These are phyloP conservation scores for Timandra comae DNA, from an alignment of 2,888 invertebrate genomes.

Conservation along the genomic window DNA sequence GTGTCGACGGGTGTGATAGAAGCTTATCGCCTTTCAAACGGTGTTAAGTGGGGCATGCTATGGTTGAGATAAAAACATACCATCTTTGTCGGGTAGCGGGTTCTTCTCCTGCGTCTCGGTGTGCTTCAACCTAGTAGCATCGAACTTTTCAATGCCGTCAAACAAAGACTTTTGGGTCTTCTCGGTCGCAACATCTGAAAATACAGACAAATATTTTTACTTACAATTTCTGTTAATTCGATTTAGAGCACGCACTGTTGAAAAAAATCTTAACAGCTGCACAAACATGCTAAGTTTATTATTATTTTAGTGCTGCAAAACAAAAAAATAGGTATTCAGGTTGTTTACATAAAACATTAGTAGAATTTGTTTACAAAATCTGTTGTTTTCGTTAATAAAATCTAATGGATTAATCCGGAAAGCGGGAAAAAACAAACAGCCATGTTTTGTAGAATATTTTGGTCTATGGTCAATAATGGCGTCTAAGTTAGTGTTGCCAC, in stretches of 20 bases:
- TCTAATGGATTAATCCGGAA: conserved; percentile 6
- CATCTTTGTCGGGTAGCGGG: conserved; percentile 94
- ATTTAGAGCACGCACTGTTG: conserved; percentile 1
- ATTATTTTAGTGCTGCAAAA: conserved; percentile 17
- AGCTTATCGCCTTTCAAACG: neutral
- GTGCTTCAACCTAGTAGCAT: conserved; percentile 89
- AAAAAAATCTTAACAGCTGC: too few relatives aligned
- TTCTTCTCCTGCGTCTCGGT: conserved; percentile 96
- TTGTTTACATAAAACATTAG: too few relatives aligned
- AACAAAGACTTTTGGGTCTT: conserved; percentile 90
- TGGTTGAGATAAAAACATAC: conserved; percentile 55
- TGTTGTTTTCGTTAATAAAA: conserved; percentile 5
- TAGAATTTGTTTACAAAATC: too few relatives aligned
- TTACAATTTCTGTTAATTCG: conserved; percentile 17
- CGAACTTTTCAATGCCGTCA: conserved; percentile 91
- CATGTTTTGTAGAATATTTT: conserved; percentile 24
- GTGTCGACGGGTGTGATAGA: neutral
- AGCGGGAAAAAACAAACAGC: conserved; percentile 31
- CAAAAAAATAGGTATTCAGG: conserved; percentile 3
- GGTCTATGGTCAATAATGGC: conserved; percentile 15
- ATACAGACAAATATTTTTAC: conserved; percentile 13
- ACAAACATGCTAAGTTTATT: too few relatives aligned
- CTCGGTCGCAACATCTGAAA: conserved; percentile 90
- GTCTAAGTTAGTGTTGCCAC: conserved; percentile 24
- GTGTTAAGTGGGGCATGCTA: neutral